phyloP scores from a whole-genome alignment of 2,797 vertebrate genomes.

The Crocidura indochinensis region DNA sequence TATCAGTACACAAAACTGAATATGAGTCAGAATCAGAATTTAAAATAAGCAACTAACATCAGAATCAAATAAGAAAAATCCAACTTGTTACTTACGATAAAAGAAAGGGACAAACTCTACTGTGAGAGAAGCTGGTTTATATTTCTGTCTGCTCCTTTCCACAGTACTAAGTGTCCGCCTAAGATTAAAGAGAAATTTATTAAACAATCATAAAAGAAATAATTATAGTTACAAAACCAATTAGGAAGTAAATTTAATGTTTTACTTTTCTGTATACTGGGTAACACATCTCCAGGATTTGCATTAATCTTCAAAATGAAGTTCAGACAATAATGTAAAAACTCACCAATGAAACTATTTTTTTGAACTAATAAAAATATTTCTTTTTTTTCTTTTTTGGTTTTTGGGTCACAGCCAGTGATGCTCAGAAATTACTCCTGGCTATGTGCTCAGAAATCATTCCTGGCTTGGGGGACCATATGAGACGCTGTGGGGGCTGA shows the following conservation, averaged over 20 bases:
- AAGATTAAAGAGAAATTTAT: conserved; percentile 80
- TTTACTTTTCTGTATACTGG: conserved; percentile 66
- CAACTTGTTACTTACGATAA: conserved; percentile 94
- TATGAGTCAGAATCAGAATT: conserved; percentile 27
- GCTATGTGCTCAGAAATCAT: too few species aligned
- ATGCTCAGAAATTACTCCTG: too few species aligned
- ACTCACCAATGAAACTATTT: conserved; percentile 20
- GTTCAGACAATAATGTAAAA: conserved; percentile 51
- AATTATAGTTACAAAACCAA: conserved; percentile 68
- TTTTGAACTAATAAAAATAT: conserved; percentile 54
- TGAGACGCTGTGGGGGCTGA: too few species aligned
- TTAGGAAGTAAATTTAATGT: conserved; percentile 61
- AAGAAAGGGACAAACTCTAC: conserved; percentile 99
- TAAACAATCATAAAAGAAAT: conserved; percentile 68
- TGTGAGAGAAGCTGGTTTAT: conserved; percentile 97
- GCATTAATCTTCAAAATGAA: conserved; percentile 62
- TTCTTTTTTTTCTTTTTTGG: too few species aligned
- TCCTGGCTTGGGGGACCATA: too few species aligned
- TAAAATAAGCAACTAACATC: conserved; percentile 65
- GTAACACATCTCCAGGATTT: conserved; percentile 35
- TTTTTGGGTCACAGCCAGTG: too few species aligned
- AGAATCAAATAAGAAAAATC: conserved; percentile 55
- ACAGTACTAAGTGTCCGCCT: conserved; percentile 94
- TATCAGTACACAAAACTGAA: conserved; percentile 58
- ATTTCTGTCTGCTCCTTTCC: conserved; percentile 98